Base-by-base conservation (phyloP, 2,888 invertebrate species). In the Oscheius sp. region DNA sequence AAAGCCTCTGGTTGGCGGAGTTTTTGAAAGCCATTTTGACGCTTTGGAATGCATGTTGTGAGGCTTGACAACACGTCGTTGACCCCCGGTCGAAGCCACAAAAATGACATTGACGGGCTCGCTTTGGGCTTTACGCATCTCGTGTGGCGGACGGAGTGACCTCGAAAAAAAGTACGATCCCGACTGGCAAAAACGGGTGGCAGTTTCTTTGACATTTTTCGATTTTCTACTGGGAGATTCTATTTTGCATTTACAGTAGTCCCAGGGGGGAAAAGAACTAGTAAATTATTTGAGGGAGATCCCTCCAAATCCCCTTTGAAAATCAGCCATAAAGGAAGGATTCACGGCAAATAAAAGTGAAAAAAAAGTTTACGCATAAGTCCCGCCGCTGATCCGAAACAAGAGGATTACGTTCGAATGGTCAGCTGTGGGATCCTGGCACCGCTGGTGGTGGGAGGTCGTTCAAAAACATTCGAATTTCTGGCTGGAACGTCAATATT, bases 61-160 rank as follows among this genome's bases (percentile, higher is more conserved):
- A 52, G 50, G 29, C 50, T 25, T 52, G 50, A 52, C 8, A 52
- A 31, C 27, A 27, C 25, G 50, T 52, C 50, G 50, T 52, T 52
- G 50, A 52, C 50, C 50, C 50, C 50, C 50, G 50, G n/a, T 52
- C 50, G 50, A n/a, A 27, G 25, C 12, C 50, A 52, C 50, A 52
- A 52, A 52, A 52, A 52, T 12, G 23, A 23, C 27, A 23, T 10
- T 52, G 50, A 23, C 50, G n/a, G n/a, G n/a, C n/a, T n/a, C n/a
- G n/a, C n/a, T n/a, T n/a, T n/a, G n/a, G n/a, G n/a, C n/a, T n/a
- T 42, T 42, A 42, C 42, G 42, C n/a, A n/a, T n/a, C 42, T 42
- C 42, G 42, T 20, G 42, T 42, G 42, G 42, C n/a, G n/a, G n/a
- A n/a, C n/a, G 20, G n/a, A 42, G 42, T 42, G 42, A 42, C 42